Conservation (phyloP, 1,140 invertebrate genomes). For the Zeugodacus cucurbitae region DNA sequence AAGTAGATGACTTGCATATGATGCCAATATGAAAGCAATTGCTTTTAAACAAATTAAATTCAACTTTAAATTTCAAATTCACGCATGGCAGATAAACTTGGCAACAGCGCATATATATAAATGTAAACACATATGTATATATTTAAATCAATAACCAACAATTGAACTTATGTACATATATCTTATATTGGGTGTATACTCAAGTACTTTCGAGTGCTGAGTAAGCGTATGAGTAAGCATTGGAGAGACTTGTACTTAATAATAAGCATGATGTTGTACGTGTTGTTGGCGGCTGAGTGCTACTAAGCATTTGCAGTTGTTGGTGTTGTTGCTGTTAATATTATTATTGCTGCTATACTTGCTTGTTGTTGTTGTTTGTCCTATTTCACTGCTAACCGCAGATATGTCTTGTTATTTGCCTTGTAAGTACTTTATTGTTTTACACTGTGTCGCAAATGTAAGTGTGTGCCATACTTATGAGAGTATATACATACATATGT, state of each 20-base stretch:
- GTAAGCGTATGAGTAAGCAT: background rate
- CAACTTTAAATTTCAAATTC: background rate
- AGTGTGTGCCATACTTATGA: background rate
- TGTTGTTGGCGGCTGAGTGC: background rate
- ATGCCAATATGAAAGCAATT: background rate
- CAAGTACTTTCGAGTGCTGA: background rate
- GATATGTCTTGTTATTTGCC: conserved; percentile 13
- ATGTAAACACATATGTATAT: background rate
- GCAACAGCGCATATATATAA: background rate
- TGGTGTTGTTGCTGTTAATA: background rate
- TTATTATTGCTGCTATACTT: too few species aligned
- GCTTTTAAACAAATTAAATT: background rate
- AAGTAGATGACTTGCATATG: background rate
- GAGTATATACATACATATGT: too few species aligned
- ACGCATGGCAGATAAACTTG: background rate
- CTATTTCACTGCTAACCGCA: background rate
- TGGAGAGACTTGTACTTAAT: background rate
- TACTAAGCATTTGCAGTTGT: background rate
- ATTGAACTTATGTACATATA: background rate
- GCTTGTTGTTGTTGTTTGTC: background rate
- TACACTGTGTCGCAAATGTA: background rate
- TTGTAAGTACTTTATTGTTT: conserved; percentile 21
- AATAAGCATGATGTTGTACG: background rate
- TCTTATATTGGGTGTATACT: too few species aligned
- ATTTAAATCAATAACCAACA: conserved; percentile 18